Evolutionary conservation across 92 coral and sea anemone genomes (phyloP), one percentile per base, ranked within the genome.

Genomic region (Umimayanthus kanabou): DNA sequence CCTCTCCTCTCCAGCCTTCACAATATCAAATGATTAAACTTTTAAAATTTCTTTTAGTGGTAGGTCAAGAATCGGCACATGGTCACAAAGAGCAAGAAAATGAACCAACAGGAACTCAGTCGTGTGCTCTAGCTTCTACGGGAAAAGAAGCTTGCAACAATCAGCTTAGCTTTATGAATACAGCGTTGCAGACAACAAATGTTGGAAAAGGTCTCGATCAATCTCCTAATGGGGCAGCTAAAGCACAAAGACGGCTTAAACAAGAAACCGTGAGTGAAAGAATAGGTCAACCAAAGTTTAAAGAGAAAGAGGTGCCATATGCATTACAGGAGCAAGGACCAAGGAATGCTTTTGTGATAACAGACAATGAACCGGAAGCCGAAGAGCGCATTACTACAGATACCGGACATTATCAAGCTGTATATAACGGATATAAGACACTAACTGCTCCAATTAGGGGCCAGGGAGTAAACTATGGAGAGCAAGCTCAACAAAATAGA

Each of bases 341-440:
- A 0, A 57, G 66, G 66, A 57, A 23, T 15, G 66, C 66, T 57
- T 20, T 57, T 15, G 15, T 55, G 11, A 55, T 55, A 76, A 76
- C 80, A 28, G 49, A 43, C 30, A 20, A 39, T 9, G 80, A 42
- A 76, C 80, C 45, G 45, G 80, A 29, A 39, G 37, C 37, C 37
- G 25, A 3, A 76, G 80, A 39, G 45, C 53, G 26, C 9, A 76
- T 13, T 39, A n/a, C 50, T 76, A 37, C 53, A 20, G n/a, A 39
- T 69, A 64, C 14, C 78, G 80, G 80, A 42, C 26, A 76, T 76
- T 39, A 76, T 7, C 80, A 76, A 39, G 80, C 13, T 39, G n/a
- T 76, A 3, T 39, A 39, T 39, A 77, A 42, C 20, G 29, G 76
- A 29, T 26, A 3, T 7, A 39, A 73, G 77, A 14, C 47, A 20